Percentiles rank a stretch among this genome's conserved stretches.
Evolutionary conservation across 2,113 vertebrate genomes (phyloP).

Genomic region (Talpa occidentalis): DNA sequence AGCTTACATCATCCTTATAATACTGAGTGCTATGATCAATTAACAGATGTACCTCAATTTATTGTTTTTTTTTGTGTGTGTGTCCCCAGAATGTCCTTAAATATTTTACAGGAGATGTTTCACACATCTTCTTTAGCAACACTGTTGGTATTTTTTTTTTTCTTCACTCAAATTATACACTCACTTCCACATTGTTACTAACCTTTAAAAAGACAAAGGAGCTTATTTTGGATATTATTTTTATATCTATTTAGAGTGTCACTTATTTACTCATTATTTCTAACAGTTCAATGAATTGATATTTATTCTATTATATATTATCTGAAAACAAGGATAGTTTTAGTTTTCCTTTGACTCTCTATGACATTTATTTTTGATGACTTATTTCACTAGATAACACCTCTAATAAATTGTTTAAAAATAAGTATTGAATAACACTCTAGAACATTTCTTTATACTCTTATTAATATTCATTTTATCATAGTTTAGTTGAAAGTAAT

Average conservation of each 20-base stretch:
- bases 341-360: background rate
- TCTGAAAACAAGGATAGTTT: background rate
- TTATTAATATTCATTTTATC: background rate
- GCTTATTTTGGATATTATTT: background rate
- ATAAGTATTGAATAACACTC: background rate
- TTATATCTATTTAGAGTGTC: background rate
- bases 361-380: background rate
- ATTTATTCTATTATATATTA: background rate
- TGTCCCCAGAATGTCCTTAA: background rate
- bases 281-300: background rate
- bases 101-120: background rate
- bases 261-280: background rate
- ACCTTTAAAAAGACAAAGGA: background rate
- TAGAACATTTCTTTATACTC: background rate
- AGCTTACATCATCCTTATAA: background rate
- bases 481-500: background rate
- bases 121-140: background rate
- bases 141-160: background rate
- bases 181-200: background rate
- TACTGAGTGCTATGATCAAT: background rate
- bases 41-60: background rate
- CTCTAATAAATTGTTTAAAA: background rate
- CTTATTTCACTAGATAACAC: background rate
- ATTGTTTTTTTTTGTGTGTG: background rate
- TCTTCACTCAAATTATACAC: background rate